Conservation (phyloP, 2,797 vertebrate species). For the Anableps anableps region DNA sequence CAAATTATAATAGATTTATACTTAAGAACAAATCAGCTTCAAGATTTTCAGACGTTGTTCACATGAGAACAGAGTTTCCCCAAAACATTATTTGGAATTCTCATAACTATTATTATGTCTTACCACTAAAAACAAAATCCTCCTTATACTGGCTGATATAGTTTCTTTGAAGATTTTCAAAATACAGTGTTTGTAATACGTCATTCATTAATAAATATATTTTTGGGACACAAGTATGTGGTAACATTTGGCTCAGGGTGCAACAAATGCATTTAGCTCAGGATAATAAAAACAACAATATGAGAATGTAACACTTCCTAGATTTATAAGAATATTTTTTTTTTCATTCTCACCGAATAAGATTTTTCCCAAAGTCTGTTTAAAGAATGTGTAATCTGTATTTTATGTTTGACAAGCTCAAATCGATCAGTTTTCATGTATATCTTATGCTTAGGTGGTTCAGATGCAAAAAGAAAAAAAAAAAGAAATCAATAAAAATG, state of each 20-base stretch:
- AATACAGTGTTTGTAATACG: not conserved
- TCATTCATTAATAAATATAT: not conserved
- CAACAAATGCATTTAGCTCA: not conserved
- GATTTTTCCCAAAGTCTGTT: no score
- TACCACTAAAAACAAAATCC: no score
- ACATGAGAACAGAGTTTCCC: no score
- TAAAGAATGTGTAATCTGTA: no score
- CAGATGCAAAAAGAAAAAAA: no score
- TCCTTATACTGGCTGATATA: no score
- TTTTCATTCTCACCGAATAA: not conserved
- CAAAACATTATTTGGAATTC: no score
- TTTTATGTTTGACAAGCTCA: no score
- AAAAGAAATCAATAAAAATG: no score
- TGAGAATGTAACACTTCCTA: not conserved
- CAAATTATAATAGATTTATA: not conserved
- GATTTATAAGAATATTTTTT: not conserved
- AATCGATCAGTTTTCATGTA: no score
- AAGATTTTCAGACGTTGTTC: not conserved
- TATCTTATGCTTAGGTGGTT: no score
- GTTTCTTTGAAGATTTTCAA: not conserved
- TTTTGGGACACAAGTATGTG: not conserved
- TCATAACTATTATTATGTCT: no score
- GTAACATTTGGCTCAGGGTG: not conserved
- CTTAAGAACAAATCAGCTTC: not conserved
- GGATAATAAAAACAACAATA: not conserved